Evolutionary conservation across 37 sponge, comb jelly and placozoan species (phyloP).

Genomic region (Hormiphora californensis): DNA sequence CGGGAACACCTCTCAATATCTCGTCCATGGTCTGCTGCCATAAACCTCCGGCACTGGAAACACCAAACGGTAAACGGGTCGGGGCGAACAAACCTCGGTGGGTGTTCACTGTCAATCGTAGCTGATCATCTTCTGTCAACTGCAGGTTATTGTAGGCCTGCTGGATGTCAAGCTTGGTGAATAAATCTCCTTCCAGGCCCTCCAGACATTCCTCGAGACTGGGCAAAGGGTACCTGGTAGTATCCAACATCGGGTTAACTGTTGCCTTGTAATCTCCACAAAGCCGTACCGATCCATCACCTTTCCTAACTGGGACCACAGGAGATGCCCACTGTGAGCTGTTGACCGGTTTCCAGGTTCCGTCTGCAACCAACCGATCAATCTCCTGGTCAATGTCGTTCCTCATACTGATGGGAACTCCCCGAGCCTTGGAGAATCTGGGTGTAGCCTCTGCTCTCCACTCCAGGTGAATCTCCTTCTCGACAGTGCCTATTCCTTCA

Average conservation of each 20-base stretch:
- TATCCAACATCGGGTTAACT: constrained; percentile 33
- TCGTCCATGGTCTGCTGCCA: neutral
- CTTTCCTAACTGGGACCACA: constrained; percentile 59
- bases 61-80: constrained; percentile 54
- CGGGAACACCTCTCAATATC: neutral
- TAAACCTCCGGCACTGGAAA: neutral
- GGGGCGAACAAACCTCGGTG: constrained; percentile 58
- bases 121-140: constrained; percentile 51
- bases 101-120: constrained; percentile 57
- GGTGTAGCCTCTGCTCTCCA: too few species aligned
- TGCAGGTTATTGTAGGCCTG: constrained; percentile 57
- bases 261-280: constrained; percentile 65
- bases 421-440: constrained; percentile 55
- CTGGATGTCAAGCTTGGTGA: constrained; percentile 60
- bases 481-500: too few species aligned
- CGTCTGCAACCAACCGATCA: constrained; percentile 34
- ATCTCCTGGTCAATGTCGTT: constrained; percentile 58
- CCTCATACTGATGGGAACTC: constrained; percentile 59
- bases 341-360: constrained; percentile 57
- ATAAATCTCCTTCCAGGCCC: constrained; percentile 48
- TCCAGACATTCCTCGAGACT: constrained; percentile 37
- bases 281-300: constrained; percentile 57
- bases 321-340: constrained; percentile 59
- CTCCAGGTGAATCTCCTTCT: too few species aligned
- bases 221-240: constrained; percentile 40